These are phyloP conservation scores for Momotus momota DNA, from an alignment of 2,797 vertebrate genomes.

Conservation along the genomic window DNA sequence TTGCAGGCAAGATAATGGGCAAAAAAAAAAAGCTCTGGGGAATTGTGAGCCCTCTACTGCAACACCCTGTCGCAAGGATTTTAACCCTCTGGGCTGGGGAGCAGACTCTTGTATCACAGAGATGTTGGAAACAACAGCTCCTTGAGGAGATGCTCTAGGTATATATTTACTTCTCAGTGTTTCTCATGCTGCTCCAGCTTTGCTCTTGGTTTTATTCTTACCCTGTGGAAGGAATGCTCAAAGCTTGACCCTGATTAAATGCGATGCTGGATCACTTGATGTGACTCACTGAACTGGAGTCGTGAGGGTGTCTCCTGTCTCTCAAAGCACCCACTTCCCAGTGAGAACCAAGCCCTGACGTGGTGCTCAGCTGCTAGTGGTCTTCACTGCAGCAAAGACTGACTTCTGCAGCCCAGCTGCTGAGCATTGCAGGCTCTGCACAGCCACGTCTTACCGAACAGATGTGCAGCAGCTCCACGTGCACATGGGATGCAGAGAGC, in stretches of 20 bases:
- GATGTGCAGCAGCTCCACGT: not conserved
- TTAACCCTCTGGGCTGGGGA: not conserved
- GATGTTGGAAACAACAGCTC: not conserved
- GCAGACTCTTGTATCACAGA: accelerated
- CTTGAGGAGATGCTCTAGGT: not conserved
- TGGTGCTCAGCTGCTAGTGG: not conserved
- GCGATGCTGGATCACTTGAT: not conserved
- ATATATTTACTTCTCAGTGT: accelerated
- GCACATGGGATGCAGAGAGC: not conserved
- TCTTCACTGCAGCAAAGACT: not conserved
- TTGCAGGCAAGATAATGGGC: not conserved
- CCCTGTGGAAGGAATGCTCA: accelerated
- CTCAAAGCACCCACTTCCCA: not conserved
- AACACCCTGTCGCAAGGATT: not conserved
- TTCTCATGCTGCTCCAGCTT: not conserved
- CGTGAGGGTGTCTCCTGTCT: not conserved
- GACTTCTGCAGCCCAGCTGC: not conserved
- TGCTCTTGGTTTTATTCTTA: not conserved
- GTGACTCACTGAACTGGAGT: not conserved
- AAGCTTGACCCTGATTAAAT: not conserved
- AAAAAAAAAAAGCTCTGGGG: not conserved
- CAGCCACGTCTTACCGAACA: accelerated
- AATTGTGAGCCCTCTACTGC: not conserved
- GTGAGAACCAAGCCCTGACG: accelerated
- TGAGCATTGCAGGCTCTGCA: not conserved